Evolutionary conservation across 2,113 vertebrate genomes (phyloP).

Genomic region (Dipodomys ordii): DNA sequence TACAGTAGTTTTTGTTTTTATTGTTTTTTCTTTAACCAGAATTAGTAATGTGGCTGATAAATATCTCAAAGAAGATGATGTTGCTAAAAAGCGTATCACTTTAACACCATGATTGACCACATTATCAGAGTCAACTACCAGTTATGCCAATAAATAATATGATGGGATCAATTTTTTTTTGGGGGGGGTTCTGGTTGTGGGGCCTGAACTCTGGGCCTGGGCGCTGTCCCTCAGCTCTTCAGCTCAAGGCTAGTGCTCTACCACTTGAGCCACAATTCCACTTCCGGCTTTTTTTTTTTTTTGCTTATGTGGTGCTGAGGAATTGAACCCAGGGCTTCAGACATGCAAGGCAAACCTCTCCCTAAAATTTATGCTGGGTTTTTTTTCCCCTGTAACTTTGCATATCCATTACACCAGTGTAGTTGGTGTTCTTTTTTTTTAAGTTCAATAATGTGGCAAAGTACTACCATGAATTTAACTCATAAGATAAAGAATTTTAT

Average conservation of each 20-base stretch:
- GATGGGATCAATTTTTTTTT: neutral
- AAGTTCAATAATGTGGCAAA: neutral
- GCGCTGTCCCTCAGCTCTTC: no score
- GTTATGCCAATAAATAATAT: neutral
- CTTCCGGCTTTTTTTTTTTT: no score
- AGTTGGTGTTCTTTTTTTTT: neutral
- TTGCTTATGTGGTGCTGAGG: no score
- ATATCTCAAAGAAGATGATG: neutral
- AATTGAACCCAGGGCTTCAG: no score
- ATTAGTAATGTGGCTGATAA: constrained; percentile 11
- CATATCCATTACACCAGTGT: neutral
- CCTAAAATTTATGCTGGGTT: neutral
- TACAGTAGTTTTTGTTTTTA: neutral
- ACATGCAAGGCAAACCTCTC: neutral
- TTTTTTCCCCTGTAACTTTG: neutral
- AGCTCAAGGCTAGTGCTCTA: no score
- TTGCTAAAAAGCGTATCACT: neutral
- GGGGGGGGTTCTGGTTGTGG: no score
- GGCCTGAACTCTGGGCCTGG: no score
- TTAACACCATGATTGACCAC: neutral
- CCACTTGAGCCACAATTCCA: no score
- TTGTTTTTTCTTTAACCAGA: neutral
- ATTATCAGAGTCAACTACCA: neutral
- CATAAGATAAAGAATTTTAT: neutral
- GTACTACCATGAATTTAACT: neutral